Base-by-base conservation (phyloP, 2,113 vertebrate genomes). In the Haemorhous mexicanus region DNA sequence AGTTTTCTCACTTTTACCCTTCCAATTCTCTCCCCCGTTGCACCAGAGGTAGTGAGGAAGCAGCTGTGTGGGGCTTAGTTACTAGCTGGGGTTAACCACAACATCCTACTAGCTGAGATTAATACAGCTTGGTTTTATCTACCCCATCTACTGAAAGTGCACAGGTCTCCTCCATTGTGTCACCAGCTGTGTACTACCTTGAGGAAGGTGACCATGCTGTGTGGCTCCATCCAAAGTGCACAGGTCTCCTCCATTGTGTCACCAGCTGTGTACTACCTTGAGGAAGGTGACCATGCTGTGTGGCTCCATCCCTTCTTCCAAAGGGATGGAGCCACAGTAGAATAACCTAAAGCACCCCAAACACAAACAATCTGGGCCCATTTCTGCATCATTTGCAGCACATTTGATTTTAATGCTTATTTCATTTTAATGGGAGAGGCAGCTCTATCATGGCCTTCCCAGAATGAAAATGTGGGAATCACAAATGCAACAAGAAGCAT, bases 171-270 rank as follows among this genome's bases (percentile, higher is more conserved):
- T 61, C n/a, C 50, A 7, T 17, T 6, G 1, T 18, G 17, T 7
- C 47, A 78, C 13, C 22, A 56, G 19, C 32, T 46, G n/a, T 49
- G 13, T 35, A 15, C 47, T 32, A 9, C 69, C n/a, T 43, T 2
- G 0, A 43, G 39, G 32, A 75, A 33, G 11, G 11, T 11, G 16
- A 46, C 61, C 1, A 0, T 24, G 6, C 43, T 50, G 55, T 70
- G 33, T 0, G 1, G 44, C 44, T 84, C 39, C 39, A 43, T 56
- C 17, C 2, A 58, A 73, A n/a, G 55, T 6, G 20, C 84, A 26
- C 17, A 63, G 26, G 26, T 55, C 24, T 66, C 7, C 55, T 61
- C n/a, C 50, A 7, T 17, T 6, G 1, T 18, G 17, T 7, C 47
- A 78, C 13, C 22, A 56, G 19, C 32, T 46, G n/a, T 49, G 13